Percentiles rank a stretch among this genome's conserved stretches.
Evolutionary conservation across 2,888 invertebrate species (phyloP).

Genomic region (Epinotia ramella): DNA sequence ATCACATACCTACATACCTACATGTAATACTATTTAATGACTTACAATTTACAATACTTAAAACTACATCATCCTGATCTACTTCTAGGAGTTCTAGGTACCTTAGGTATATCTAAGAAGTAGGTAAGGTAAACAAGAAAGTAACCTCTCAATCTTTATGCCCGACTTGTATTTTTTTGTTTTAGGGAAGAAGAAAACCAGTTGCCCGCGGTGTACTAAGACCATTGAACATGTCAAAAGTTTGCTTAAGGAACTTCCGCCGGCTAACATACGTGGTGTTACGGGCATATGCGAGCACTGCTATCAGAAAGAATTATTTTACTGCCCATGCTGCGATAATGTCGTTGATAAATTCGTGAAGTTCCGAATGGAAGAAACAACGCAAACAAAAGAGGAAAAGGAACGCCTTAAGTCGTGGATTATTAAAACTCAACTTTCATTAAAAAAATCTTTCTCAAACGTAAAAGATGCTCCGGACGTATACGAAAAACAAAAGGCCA

Average conservation of each 20-base stretch:
- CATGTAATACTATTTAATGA: no score
- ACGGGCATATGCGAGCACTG: conserved; percentile 20
- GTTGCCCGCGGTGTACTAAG: conserved; percentile 66
- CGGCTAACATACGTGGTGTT: conserved; percentile 48
- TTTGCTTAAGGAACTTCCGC: conserved; percentile 55
- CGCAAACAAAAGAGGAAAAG: neutral
- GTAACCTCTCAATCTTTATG: neutral
- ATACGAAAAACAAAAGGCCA: no score
- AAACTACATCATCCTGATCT: no score
- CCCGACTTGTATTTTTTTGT: neutral
- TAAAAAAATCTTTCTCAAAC: neutral
- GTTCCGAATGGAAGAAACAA: neutral
- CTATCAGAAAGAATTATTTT: neutral
- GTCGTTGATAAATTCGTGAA: conserved; percentile 9
- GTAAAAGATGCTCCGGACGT: neutral
- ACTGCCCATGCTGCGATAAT: conserved; percentile 10
- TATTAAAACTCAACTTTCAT: neutral
- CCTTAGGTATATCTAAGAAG: neutral
- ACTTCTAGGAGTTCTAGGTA: no score
- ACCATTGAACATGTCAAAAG: conserved; percentile 60
- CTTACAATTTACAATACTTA: no score
- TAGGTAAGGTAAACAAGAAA: neutral
- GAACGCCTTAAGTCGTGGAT: neutral
- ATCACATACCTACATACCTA: no score
- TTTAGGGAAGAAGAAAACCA: conserved; percentile 59